Evolutionary conservation across 2,797 vertebrate species (phyloP).

Genomic region (Thaleichthys pacificus): DNA sequence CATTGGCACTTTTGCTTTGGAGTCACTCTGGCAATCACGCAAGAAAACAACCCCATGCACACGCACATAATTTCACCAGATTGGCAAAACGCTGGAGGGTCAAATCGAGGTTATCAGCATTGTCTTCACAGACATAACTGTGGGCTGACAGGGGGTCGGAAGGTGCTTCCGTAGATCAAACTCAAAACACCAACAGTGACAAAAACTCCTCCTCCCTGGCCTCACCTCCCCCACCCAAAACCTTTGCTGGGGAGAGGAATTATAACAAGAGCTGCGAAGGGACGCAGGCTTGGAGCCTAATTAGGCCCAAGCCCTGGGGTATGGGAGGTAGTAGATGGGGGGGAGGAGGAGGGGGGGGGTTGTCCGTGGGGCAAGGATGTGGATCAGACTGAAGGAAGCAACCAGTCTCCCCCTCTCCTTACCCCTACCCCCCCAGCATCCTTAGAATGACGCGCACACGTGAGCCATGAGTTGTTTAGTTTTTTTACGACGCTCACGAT

Average conservation of each 20-base stretch:
- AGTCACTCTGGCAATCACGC: slow-evolving; percentile 1
- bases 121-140: slow-evolving; percentile 60
- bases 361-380: slow-evolving; percentile 24
- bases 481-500: slow-evolving; percentile 10
- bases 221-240: slow-evolving; percentile 1
- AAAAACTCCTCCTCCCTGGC: slow-evolving; percentile 6
- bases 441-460: neutral
- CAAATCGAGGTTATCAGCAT: slow-evolving; percentile 59
- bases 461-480: neutral
- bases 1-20: neutral
- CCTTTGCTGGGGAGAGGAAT: slow-evolving; percentile 30
- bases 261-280: slow-evolving; percentile 36
- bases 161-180: slow-evolving; percentile 58
- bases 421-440: no score
- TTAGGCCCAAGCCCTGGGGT: slow-evolving; percentile 50
- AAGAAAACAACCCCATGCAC: neutral
- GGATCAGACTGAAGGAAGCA: neutral
- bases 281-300: slow-evolving; percentile 51
- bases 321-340: slow-evolving; percentile 28
- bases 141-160: slow-evolving; percentile 58
- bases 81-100: slow-evolving; percentile 39
- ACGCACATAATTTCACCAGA: slow-evolving; percentile 13
- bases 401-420: no score
- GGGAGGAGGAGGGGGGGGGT: neutral
- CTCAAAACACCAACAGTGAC: slow-evolving; percentile 52